Percentiles rank a stretch among this genome's conserved stretches.
These are phyloP conservation scores for Halocynthia roretzi DNA, from an alignment of 23 tunicate species.

Conservation along the genomic window DNA sequence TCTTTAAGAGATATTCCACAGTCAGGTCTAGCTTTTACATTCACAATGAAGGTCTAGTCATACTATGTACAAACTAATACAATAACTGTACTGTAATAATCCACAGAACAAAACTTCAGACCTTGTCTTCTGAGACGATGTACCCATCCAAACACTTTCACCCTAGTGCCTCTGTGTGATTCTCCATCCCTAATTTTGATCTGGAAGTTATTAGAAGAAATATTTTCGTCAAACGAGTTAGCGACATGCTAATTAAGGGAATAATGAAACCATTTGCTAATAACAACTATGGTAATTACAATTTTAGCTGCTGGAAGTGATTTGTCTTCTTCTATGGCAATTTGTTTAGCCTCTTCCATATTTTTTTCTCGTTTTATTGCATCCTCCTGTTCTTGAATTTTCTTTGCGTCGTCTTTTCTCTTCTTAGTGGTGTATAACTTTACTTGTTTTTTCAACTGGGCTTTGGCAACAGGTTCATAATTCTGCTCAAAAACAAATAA, in stretches of 20 bases:
- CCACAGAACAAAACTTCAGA: neutral
- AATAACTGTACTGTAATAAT: too few species aligned
- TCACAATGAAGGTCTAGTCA: too few species aligned
- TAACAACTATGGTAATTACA: neutral
- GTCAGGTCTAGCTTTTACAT: too few species aligned
- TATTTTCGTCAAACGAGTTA: neutral
- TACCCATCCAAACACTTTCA: slow-evolving; percentile 85
- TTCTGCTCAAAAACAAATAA: slow-evolving; percentile 18
- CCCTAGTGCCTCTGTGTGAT: slow-evolving; percentile 42
- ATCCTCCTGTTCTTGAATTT: slow-evolving; percentile 64
- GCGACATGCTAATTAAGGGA: neutral
- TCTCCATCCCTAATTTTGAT: slow-evolving; percentile 50
- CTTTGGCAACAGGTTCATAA: slow-evolving; percentile 78
- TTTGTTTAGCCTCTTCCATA: slow-evolving; percentile 75
- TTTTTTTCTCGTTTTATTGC: slow-evolving; percentile 69
- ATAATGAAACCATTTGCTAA: neutral
- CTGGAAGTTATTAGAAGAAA: slow-evolving; percentile 7
- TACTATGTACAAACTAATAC: too few species aligned
- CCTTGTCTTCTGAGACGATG: slow-evolving; percentile 91
- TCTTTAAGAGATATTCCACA: too few species aligned
- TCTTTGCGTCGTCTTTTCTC: slow-evolving; percentile 53
- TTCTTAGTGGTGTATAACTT: slow-evolving; percentile 54
- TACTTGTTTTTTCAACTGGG: slow-evolving; percentile 76
- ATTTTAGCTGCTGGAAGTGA: slow-evolving; percentile 51
- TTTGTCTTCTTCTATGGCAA: slow-evolving; percentile 47